Percentiles rank a stretch among this genome's conserved stretches.
These are phyloP conservation scores for Rhombomys opimus DNA, from an alignment of 2,113 vertebrate genomes.

Conservation along the genomic window DNA sequence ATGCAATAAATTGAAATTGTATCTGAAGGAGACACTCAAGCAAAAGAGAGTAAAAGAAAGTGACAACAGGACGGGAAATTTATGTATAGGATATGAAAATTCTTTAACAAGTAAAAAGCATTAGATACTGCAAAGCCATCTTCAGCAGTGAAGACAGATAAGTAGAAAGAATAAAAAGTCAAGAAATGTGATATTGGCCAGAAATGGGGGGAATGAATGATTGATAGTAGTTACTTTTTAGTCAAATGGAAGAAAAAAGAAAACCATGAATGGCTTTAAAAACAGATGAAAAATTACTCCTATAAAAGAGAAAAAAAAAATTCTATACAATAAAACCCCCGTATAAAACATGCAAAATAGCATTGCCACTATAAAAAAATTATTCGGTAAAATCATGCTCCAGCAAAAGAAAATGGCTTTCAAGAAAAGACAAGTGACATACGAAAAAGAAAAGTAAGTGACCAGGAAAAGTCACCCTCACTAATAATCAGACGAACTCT, in stretches of 20 bases:
- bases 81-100: neutral
- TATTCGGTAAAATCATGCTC: neutral
- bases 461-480: neutral
- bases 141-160: neutral
- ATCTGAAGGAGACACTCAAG: neutral
- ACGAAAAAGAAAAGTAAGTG: neutral
- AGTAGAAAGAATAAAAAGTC: neutral
- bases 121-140: neutral
- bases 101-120: neutral
- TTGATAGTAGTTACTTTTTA: neutral
- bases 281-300: neutral
- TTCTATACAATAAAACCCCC: neutral
- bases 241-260: neutral
- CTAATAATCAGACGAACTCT: neutral
- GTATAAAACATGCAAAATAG: neutral
- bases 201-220: neutral
- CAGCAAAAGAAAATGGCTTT: slow-evolving; percentile 8
- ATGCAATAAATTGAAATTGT: slow-evolving; percentile 7
- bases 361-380: neutral
- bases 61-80: neutral
- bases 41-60: neutral
- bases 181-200: neutral
- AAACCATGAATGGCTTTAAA: neutral
- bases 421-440: neutral
- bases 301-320: slow-evolving; percentile 35